Conservation (phyloP, 2,888 invertebrate species). For the Fabriciana adippe region DNA sequence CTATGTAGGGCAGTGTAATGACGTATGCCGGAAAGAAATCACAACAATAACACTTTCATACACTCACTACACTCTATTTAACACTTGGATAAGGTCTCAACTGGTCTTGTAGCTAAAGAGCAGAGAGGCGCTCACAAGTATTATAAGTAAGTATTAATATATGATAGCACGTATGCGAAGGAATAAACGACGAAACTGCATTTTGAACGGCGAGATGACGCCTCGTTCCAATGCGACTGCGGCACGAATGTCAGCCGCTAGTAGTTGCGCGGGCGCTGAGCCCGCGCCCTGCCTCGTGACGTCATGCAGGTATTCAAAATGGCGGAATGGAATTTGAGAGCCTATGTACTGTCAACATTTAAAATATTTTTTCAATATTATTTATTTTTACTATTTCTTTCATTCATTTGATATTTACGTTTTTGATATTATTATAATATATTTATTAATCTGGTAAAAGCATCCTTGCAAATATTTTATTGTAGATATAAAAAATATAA, state of each 20-base stretch:
- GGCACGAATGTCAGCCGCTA: conserved; percentile 48
- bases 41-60: conserved; percentile 74
- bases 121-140: conserved; percentile 68
- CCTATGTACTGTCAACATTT: conserved; percentile 54
- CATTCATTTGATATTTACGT: background rate
- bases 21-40: conserved; percentile 69
- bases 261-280: conserved; percentile 64
- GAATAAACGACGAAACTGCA: conserved; percentile 70
- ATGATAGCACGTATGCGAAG: conserved; percentile 63
- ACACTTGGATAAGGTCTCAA: conserved; percentile 58
- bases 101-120: conserved; percentile 75
- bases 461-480: no score
- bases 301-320: conserved; percentile 80
- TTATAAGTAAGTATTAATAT: conserved; percentile 54
- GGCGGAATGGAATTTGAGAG: conserved; percentile 79
- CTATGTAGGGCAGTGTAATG: conserved; percentile 72
- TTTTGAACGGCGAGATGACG: conserved; percentile 71
- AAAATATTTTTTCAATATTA: background rate
- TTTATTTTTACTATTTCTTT: background rate
- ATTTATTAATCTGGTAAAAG: no score
- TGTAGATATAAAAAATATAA: no score
- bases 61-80: conserved; percentile 64
- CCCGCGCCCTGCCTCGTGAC: conserved; percentile 77
- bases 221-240: conserved; percentile 73
- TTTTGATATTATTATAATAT: background rate